Evolutionary conservation across 1,140 invertebrate species (phyloP).

Genomic region (Whitmania pigra): DNA sequence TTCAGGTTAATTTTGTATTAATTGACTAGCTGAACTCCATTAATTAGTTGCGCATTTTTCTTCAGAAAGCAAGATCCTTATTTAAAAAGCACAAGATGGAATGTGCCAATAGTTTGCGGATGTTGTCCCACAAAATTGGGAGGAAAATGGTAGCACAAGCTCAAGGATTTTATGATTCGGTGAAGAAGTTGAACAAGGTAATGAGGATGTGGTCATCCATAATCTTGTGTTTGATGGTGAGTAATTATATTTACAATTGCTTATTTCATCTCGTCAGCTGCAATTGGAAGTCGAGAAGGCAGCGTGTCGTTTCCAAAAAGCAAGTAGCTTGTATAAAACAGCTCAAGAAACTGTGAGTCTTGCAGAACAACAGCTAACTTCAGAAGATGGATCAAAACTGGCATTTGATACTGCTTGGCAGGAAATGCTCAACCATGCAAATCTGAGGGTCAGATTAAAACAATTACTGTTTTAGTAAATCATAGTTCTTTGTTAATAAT

Average conservation of each 20-base stretch:
- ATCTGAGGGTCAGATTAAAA: slow-evolving; percentile 56
- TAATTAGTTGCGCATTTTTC: neutral
- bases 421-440: slow-evolving; percentile 93
- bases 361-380: slow-evolving; percentile 73
- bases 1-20: slow-evolving; percentile 12
- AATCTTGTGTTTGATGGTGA: neutral
- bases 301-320: slow-evolving; percentile 77
- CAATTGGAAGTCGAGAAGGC: slow-evolving; percentile 73
- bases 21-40: neutral
- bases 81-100: too few relatives aligned
- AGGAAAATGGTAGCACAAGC: neutral
- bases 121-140: neutral
- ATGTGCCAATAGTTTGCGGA: neutral
- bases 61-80: too few relatives aligned
- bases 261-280: slow-evolving; percentile 39
- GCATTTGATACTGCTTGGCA: slow-evolving; percentile 89
- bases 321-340: slow-evolving; percentile 60
- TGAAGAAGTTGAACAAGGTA: neutral
- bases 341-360: slow-evolving; percentile 85
- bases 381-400: slow-evolving; percentile 57
- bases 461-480: neutral
- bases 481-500: slow-evolving; percentile 16
- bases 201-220: neutral
- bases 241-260: neutral
- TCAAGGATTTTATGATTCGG: neutral